Conservation (phyloP, 1,140 invertebrate genomes). For the Calephelis nemesis region DNA sequence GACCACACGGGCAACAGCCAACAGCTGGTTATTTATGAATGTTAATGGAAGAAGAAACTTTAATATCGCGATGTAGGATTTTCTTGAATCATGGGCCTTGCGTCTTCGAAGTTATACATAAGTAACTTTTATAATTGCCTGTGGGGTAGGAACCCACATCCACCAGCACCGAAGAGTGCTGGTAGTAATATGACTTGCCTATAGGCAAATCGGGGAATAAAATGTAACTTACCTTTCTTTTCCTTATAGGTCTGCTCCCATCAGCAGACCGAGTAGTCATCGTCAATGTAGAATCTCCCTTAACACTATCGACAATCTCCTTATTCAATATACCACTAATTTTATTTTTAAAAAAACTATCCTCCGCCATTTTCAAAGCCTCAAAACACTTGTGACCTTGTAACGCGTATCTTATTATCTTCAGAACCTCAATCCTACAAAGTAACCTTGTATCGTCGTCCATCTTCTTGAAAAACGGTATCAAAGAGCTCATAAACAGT, state of each 20-base stretch:
- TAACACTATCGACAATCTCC: slow-evolving; percentile 39
- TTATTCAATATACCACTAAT: slow-evolving; percentile 48
- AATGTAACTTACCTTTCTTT: slow-evolving; percentile 49
- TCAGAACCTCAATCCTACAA: slow-evolving; percentile 64
- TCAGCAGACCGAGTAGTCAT: slow-evolving; percentile 66
- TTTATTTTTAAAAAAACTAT: slow-evolving; percentile 52
- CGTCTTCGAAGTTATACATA: no score
- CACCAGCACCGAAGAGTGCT: no score
- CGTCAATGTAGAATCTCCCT: slow-evolving; percentile 48
- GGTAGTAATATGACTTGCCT: no score
- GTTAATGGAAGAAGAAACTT: no score
- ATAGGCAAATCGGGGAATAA: not conserved
- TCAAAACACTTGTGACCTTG: slow-evolving; percentile 65
- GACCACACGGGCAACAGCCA: no score
- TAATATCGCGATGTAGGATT: no score
- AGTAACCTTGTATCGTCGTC: slow-evolving; percentile 62
- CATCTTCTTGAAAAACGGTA: slow-evolving; percentile 70
- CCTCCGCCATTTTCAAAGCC: slow-evolving; percentile 52
- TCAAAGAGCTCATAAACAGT: slow-evolving; percentile 66
- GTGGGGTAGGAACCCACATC: no score
- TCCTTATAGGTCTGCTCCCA: slow-evolving; percentile 59
- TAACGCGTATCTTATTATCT: slow-evolving; percentile 63
- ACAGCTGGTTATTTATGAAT: no score
- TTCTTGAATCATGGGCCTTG: no score
- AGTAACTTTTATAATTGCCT: no score